phyloP scores from a whole-genome alignment of 1,140 invertebrate species.

The Myzus persicae region DNA sequence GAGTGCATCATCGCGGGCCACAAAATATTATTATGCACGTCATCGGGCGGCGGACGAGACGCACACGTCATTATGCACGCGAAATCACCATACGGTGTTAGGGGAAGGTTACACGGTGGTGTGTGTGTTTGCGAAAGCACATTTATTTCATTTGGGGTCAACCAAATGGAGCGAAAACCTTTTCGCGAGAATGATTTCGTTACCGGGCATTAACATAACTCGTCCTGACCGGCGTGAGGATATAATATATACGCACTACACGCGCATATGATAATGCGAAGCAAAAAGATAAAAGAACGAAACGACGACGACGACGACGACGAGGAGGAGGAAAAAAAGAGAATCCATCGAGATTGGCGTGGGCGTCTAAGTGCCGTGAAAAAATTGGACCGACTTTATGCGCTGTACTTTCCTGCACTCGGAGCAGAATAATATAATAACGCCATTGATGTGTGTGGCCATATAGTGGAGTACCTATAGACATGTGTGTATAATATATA shows the following conservation, averaged over 20 bases:
- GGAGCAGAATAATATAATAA: background rate
- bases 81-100: background rate
- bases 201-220: slow-evolving; percentile 23
- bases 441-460: background rate
- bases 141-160: slow-evolving; percentile 33
- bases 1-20: background rate
- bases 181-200: slow-evolving; percentile 11
- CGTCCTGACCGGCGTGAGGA: background rate
- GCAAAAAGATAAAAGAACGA: background rate
- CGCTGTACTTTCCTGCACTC: no score
- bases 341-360: background rate
- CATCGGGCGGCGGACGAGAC: background rate
- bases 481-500: no score
- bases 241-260: background rate
- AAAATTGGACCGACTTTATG: background rate
- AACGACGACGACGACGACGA: no score
- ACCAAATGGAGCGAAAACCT: slow-evolving; percentile 36
- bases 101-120: background rate
- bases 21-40: background rate
- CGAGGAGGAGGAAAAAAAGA: background rate
- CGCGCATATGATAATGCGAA: background rate
- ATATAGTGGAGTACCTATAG: background rate
- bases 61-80: background rate
- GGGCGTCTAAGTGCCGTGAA: background rate
- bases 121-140: background rate